A percentile compares a stretch with the other conserved stretches of the same genome.
These are phyloP conservation scores for Tipula unca DNA, from an alignment of 2,888 invertebrate genomes.

Conservation along the genomic window DNA sequence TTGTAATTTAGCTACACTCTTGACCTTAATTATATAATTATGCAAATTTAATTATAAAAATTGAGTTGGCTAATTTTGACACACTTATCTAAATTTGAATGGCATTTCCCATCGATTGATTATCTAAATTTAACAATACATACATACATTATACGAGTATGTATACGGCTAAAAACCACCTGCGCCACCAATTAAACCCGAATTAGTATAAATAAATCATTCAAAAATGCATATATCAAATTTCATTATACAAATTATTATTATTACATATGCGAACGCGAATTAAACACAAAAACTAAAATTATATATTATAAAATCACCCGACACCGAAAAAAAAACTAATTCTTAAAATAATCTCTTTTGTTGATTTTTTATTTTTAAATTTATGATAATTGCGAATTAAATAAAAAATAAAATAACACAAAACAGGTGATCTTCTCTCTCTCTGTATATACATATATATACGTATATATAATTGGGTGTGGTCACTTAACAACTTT, in stretches of 20 bases:
- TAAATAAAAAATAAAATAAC: neutral
- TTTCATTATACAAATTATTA: neutral
- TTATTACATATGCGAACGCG: neutral
- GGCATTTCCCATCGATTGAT: neutral
- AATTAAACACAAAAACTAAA: neutral
- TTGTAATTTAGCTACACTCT: neutral
- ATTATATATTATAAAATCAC: neutral
- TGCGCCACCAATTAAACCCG: too few relatives aligned
- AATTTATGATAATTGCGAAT: neutral
- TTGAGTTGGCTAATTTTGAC: neutral
- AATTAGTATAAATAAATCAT: neutral
- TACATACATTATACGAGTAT: neutral
- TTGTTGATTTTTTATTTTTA: neutral
- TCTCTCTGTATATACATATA: too few relatives aligned
- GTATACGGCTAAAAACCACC: too few relatives aligned
- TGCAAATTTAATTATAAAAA: neutral
- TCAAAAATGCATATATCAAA: neutral
- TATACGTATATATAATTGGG: neutral
- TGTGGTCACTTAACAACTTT: constrained; percentile 18
- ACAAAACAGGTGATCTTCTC: constrained; percentile 18
- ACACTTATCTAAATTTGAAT: neutral
- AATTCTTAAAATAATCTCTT: neutral
- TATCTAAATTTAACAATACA: neutral
- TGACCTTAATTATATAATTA: neutral
- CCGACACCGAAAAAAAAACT: neutral